Evolutionary conservation across 2,113 vertebrate genomes (phyloP).

Genomic region (Xenopus borealis): DNA sequence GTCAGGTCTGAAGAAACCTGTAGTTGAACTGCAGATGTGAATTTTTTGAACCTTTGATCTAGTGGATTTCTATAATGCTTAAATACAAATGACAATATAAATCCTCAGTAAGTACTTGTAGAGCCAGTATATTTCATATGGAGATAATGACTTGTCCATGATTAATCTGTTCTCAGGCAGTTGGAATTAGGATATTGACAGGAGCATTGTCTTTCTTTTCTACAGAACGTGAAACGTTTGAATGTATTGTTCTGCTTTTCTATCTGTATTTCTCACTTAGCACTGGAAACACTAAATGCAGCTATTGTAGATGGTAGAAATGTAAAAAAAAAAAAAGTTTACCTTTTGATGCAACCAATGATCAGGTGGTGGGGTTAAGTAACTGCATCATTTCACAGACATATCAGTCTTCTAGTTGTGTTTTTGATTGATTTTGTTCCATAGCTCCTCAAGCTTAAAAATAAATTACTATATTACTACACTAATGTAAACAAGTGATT

Average conservation of each 20-base stretch:
- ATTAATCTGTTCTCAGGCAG: slow-evolving; percentile 27
- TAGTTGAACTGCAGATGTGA: background rate
- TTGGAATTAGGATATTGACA: slow-evolving; percentile 26
- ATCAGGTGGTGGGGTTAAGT: too few species aligned
- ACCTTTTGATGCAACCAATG: too few species aligned
- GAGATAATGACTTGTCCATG: slow-evolving; percentile 16
- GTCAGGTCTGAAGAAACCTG: background rate
- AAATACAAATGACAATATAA: slow-evolving; percentile 18
- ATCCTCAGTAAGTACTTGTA: slow-evolving; percentile 10
- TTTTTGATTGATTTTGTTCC: too few species aligned
- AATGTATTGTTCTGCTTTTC: background rate
- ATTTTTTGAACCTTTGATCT: slow-evolving; percentile 19
- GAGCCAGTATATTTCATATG: slow-evolving; percentile 24
- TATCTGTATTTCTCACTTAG: too few species aligned
- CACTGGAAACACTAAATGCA: background rate
- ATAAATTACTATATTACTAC: too few species aligned
- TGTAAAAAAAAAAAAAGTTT: background rate
- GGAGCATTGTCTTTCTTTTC: slow-evolving; percentile 18
- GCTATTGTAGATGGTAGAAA: background rate
- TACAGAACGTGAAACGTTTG: slow-evolving; percentile 10
- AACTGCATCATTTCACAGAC: too few species aligned
- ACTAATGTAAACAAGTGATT: too few species aligned
- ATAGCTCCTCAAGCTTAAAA: too few species aligned
- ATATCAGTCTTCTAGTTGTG: too few species aligned
- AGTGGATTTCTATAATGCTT: slow-evolving; percentile 6